phyloP scores from a whole-genome alignment of 2,888 invertebrate species.

The Pyrgus malvae region DNA sequence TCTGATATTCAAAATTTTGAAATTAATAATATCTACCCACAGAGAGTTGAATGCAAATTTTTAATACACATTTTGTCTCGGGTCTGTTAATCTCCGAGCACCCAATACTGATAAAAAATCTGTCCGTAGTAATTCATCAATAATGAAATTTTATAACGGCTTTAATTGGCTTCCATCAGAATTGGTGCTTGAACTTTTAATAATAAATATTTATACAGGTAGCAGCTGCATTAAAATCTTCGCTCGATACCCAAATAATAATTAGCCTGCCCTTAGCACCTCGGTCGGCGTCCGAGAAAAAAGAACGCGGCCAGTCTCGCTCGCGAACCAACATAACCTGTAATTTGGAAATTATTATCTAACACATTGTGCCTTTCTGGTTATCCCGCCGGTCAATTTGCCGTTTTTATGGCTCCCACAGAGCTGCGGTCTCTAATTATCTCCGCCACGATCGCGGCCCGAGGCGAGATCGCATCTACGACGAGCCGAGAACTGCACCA shows the following conservation, averaged over 20 bases:
- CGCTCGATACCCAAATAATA: slow-evolving; percentile 80
- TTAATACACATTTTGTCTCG: neutral
- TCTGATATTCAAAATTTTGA: too few relatives aligned
- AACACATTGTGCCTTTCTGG: slow-evolving; percentile 83
- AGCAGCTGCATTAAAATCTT: slow-evolving; percentile 80
- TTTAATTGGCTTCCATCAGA: slow-evolving; percentile 71
- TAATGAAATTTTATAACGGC: slow-evolving; percentile 49
- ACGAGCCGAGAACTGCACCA: slow-evolving; percentile 37
- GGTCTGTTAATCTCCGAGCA: neutral
- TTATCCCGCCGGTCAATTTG: slow-evolving; percentile 83
- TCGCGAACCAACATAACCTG: slow-evolving; percentile 78
- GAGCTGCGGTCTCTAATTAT: slow-evolving; percentile 80
- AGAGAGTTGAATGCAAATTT: too few relatives aligned
- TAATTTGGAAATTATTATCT: slow-evolving; percentile 83
- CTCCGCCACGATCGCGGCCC: slow-evolving; percentile 75
- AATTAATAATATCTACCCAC: too few relatives aligned
- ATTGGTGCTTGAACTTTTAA: slow-evolving; percentile 74
- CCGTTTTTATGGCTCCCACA: slow-evolving; percentile 82
- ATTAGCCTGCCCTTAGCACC: slow-evolving; percentile 82
- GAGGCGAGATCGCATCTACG: slow-evolving; percentile 56
- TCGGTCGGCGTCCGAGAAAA: slow-evolving; percentile 73
- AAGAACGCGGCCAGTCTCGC: slow-evolving; percentile 67
- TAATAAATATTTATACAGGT: slow-evolving; percentile 82
- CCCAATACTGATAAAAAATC: neutral
- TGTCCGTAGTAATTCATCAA: slow-evolving; percentile 27